Conservation (phyloP, 2,113 vertebrate species). For the Lophura nycthemera region DNA sequence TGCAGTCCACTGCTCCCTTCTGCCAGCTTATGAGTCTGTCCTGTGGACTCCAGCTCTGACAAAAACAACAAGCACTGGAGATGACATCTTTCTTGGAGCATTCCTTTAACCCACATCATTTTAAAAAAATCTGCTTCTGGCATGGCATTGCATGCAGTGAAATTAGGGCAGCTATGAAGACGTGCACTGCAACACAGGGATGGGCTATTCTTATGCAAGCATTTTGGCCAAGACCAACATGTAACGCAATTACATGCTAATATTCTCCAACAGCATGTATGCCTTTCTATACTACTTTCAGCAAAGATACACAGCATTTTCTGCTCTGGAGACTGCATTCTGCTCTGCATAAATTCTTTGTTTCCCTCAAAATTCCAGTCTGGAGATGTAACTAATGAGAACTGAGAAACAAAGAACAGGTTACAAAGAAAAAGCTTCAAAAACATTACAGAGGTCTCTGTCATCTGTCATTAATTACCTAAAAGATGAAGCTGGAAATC, state of each 20-base stretch:
- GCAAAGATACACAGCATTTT: not conserved
- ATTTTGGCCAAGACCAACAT: not conserved
- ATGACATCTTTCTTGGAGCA: not conserved
- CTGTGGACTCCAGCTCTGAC: not conserved
- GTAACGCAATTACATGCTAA: not conserved
- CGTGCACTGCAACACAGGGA: not conserved
- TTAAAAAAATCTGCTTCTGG: not conserved
- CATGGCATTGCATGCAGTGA: not conserved
- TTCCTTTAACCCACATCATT: not conserved
- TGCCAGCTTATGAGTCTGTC: not conserved
- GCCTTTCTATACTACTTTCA: not conserved
- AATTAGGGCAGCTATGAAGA: not conserved
- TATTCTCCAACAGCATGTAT: not conserved
- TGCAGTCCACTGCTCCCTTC: not conserved
- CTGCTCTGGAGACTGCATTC: not conserved
- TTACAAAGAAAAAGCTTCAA: not conserved
- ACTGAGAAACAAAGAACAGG: not conserved
- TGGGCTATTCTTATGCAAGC: not conserved
- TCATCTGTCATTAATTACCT: not conserved
- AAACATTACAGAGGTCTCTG: not conserved
- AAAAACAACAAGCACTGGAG: not conserved
- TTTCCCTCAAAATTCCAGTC: not conserved
- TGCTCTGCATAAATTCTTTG: not conserved
- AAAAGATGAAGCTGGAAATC: not conserved
- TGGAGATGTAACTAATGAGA: not conserved